Conservation (phyloP, 2,113 vertebrate genomes). For the Muntiacus reevesi region DNA sequence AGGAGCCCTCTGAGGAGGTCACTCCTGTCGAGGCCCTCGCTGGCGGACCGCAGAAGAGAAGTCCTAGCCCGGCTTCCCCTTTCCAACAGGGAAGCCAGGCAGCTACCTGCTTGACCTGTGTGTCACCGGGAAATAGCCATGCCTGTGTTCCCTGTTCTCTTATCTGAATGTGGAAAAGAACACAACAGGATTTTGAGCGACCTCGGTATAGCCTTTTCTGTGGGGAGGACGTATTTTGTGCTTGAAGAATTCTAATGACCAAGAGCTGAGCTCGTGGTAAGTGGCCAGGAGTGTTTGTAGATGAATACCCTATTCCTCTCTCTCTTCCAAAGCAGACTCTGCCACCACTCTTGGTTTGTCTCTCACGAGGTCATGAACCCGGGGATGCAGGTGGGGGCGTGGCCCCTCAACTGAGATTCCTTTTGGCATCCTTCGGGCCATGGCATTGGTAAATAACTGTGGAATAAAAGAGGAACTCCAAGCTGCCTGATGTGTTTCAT, state of each 20-base stretch:
- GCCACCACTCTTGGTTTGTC: background rate
- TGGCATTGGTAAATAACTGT: background rate
- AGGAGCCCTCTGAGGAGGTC: background rate
- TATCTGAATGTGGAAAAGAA: background rate
- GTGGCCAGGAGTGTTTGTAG: background rate
- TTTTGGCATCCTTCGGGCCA: background rate
- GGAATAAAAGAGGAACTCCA: background rate
- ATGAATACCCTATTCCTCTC: background rate
- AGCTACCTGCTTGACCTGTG: background rate
- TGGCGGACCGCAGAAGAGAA: background rate
- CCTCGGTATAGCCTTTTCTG: background rate
- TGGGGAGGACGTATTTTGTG: background rate
- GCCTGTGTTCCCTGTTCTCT: background rate
- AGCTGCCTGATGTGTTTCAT: background rate
- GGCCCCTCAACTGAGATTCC: background rate
- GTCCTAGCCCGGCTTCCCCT: background rate
- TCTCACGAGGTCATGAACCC: background rate
- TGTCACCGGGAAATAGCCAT: background rate
- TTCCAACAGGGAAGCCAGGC: background rate
- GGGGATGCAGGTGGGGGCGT: fast-evolving
- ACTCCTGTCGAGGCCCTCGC: background rate
- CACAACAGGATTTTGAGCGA: background rate
- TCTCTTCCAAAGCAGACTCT: background rate
- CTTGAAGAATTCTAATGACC: background rate
- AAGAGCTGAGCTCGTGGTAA: background rate